Percentiles rank a stretch among this genome's conserved stretches.
These are phyloP conservation scores for Cirrhinus molitorella DNA, from an alignment of 2,797 vertebrate species.

Conservation along the genomic window DNA sequence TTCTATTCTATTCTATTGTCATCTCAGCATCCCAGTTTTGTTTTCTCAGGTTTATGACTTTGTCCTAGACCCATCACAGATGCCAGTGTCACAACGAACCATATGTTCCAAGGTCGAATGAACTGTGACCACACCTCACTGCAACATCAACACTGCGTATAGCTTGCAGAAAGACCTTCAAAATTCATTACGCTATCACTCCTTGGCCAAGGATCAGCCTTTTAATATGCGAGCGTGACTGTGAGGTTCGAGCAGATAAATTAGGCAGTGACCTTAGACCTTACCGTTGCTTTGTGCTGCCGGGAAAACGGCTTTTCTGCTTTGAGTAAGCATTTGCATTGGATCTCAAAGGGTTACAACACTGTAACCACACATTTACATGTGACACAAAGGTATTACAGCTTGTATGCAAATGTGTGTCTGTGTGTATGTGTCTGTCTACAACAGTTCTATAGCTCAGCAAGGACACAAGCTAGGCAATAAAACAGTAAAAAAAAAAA, in stretches of 20 bases:
- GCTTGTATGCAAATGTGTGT: constrained; percentile 22
- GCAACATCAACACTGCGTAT: neutral
- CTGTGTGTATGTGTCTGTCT: neutral
- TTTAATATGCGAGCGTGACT: neutral
- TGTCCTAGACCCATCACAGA: neutral
- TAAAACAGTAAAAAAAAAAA: too few species aligned
- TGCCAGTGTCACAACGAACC: neutral
- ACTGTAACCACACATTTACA: constrained; percentile 31
- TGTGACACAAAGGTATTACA: neutral
- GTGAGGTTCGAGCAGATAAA: neutral
- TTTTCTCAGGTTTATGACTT: constrained; percentile 1
- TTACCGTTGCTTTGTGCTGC: neutral
- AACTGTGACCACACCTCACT: constrained; percentile 17
- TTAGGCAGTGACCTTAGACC: constrained; percentile 1
- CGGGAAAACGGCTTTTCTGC: neutral
- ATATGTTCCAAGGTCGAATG: constrained; percentile 1
- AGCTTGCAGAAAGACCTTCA: neutral
- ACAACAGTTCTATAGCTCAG: neutral
- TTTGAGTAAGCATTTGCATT: constrained; percentile 24
- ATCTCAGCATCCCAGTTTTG: neutral
- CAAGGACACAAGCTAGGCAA: neutral
- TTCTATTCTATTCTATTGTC: neutral
- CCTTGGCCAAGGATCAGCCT: neutral
- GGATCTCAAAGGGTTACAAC: neutral
- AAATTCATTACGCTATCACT: constrained; percentile 5